A percentile compares a stretch with the other conserved stretches of the same genome.
Evolutionary conservation across 2,797 vertebrate genomes (phyloP).

Genomic region (Mormyrops boulengeri): DNA sequence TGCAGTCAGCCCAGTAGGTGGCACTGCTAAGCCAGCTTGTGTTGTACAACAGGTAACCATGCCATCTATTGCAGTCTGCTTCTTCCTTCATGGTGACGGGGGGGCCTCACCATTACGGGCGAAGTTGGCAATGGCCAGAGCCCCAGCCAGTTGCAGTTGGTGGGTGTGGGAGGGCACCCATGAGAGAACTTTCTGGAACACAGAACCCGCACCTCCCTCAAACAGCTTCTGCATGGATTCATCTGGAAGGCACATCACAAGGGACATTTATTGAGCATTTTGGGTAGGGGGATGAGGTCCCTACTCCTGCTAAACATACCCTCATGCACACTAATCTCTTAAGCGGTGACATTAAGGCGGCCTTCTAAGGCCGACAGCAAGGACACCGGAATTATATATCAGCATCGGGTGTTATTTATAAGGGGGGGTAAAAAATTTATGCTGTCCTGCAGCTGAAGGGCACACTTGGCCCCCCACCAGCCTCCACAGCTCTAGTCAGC

Average conservation of each 20-base stretch:
- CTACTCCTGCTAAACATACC: not conserved
- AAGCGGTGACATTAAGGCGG: not conserved
- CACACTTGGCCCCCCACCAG: not conserved
- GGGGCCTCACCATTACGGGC: slow-evolving; percentile 86
- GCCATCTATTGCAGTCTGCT: not conserved
- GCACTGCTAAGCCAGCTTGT: not conserved
- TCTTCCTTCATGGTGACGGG: not conserved
- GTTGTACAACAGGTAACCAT: not conserved
- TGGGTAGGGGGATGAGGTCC: not conserved
- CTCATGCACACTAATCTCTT: not conserved
- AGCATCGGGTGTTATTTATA: not conserved
- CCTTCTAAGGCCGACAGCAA: not conserved
- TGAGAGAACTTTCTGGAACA: slow-evolving; percentile 91
- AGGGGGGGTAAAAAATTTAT: not conserved
- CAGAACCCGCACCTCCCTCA: slow-evolving; percentile 89
- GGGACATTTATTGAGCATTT: not conserved
- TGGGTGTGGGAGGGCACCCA: slow-evolving; percentile 95
- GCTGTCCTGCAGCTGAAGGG: not conserved
- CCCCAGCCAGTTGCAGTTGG: slow-evolving; percentile 92
- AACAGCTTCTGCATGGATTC: slow-evolving; percentile 99
- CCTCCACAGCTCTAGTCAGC: not conserved
- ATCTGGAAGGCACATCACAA: slow-evolving; percentile 54
- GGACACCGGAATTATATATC: not conserved
- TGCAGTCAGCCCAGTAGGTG: not conserved
- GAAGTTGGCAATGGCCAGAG: slow-evolving; percentile 93